Percentiles rank a stretch among this genome's conserved stretches.
Conservation (phyloP, 2,797 vertebrate genomes). For the Mico argentatus region DNA sequence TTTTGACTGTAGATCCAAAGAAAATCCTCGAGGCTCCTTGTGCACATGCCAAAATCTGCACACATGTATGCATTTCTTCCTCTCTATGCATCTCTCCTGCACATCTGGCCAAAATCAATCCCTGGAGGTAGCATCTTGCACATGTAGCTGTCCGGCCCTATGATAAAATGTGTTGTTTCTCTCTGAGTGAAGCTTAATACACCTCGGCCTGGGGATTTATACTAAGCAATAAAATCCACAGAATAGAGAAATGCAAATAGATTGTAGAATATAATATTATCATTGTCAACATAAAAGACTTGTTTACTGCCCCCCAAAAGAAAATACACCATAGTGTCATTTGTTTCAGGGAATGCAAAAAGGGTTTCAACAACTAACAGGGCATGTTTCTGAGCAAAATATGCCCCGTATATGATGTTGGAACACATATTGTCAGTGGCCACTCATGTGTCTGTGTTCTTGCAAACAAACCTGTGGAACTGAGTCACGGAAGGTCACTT, state of each 20-base stretch:
- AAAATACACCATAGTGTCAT: slow-evolving; percentile 85
- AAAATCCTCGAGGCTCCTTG: slow-evolving; percentile 10
- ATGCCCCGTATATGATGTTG: slow-evolving; percentile 79
- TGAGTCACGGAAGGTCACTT: slow-evolving; percentile 78
- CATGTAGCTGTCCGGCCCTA: slow-evolving; percentile 23
- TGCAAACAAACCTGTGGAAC: slow-evolving; percentile 77
- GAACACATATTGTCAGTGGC: slow-evolving; percentile 80
- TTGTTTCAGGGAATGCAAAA: slow-evolving; percentile 88
- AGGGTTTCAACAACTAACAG: slow-evolving; percentile 91
- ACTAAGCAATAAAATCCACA: slow-evolving; percentile 85
- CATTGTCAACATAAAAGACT: slow-evolving; percentile 89
- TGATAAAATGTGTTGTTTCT: slow-evolving; percentile 71
- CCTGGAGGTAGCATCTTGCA: neutral
- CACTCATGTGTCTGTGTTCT: slow-evolving; percentile 77
- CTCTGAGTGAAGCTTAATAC: slow-evolving; percentile 75
- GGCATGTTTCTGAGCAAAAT: slow-evolving; percentile 90
- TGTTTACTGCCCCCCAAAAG: slow-evolving; percentile 84
- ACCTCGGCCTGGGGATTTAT: slow-evolving; percentile 84
- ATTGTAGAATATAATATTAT: slow-evolving; percentile 90
- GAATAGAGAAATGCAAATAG: slow-evolving; percentile 86
- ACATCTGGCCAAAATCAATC: neutral
- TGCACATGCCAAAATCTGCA: neutral
- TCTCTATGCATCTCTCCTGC: neutral
- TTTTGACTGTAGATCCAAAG: neutral
- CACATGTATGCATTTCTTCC: neutral